These are phyloP conservation scores for Lophotis ruficrista DNA, from an alignment of 2,113 vertebrate genomes.

Conservation along the genomic window DNA sequence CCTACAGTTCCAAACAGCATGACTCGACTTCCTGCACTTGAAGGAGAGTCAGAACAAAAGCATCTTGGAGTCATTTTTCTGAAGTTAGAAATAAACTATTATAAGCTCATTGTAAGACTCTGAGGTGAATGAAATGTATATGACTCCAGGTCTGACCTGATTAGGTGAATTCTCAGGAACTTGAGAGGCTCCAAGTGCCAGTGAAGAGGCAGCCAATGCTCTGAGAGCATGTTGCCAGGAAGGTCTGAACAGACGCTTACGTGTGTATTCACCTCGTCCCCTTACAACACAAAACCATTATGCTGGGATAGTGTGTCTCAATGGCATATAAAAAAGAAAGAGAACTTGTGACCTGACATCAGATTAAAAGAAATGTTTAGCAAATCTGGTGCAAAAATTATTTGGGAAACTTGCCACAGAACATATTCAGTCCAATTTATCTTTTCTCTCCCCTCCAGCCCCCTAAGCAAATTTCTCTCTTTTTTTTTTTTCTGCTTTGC, in stretches of 20 bases:
- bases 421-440: not conserved
- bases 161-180: not conserved
- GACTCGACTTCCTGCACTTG: conserved; percentile 51
- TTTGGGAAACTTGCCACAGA: not conserved
- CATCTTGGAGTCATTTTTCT: not conserved
- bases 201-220: not conserved
- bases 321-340: not conserved
- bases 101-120: not conserved
- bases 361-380: not conserved
- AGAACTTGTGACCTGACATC: not conserved
- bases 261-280: not conserved
- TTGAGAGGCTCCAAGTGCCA: not conserved
- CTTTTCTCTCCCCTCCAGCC: not conserved
- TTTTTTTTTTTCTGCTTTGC: not conserved
- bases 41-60: not conserved
- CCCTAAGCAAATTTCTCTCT: not conserved
- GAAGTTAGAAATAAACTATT: not conserved
- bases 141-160: not conserved
- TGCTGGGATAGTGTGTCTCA: not conserved
- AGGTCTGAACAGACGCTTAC: not conserved
- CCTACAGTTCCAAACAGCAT: not conserved
- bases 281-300: not conserved
- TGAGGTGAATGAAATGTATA: not conserved
- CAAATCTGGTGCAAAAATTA: not conserved
- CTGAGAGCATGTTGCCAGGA: not conserved